Conservation (phyloP, 1,140 invertebrate genomes). For the Liolophura sinensis region DNA sequence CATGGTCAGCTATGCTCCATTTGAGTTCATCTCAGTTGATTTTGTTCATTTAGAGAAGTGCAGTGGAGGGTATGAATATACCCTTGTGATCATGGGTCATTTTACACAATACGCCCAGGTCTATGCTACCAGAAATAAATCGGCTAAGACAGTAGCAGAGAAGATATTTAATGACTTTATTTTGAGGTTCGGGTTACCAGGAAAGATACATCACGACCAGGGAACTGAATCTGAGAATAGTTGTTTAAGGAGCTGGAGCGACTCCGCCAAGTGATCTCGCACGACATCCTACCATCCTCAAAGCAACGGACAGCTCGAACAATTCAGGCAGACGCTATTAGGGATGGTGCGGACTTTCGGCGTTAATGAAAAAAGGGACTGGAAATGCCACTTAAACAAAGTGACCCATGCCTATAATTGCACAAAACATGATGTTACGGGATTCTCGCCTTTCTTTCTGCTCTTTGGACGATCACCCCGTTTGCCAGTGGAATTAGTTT, state of each 20-base stretch:
- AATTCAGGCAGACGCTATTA: no score
- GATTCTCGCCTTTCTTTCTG: slow-evolving; percentile 16
- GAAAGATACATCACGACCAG: slow-evolving; percentile 23
- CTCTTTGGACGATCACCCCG: slow-evolving; percentile 21
- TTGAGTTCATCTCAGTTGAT: slow-evolving; percentile 15
- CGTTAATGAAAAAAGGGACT: slow-evolving; percentile 17
- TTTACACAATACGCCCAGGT: slow-evolving; percentile 20
- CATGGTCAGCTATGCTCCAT: slow-evolving; percentile 11
- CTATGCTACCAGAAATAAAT: slow-evolving; percentile 14
- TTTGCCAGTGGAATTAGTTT: slow-evolving; percentile 16
- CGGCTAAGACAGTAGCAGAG: slow-evolving; percentile 13
- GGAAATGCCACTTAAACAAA: slow-evolving; percentile 13
- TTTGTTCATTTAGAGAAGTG: slow-evolving; percentile 15
- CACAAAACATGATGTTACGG: slow-evolving; percentile 16
- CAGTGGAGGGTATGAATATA: slow-evolving; percentile 11
- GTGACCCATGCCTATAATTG: slow-evolving; percentile 19
- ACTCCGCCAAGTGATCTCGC: no score
- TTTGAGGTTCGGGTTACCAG: slow-evolving; percentile 19
- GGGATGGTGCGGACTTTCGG: no score
- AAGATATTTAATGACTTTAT: slow-evolving; percentile 25
- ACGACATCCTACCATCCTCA: no score
- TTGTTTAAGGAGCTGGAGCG: slow-evolving; percentile 17
- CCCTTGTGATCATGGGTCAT: slow-evolving; percentile 22
- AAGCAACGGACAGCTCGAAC: no score
- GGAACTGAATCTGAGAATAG: slow-evolving; percentile 24